Conservation (phyloP, 2,888 invertebrate species). For the Anorthoa munda region DNA sequence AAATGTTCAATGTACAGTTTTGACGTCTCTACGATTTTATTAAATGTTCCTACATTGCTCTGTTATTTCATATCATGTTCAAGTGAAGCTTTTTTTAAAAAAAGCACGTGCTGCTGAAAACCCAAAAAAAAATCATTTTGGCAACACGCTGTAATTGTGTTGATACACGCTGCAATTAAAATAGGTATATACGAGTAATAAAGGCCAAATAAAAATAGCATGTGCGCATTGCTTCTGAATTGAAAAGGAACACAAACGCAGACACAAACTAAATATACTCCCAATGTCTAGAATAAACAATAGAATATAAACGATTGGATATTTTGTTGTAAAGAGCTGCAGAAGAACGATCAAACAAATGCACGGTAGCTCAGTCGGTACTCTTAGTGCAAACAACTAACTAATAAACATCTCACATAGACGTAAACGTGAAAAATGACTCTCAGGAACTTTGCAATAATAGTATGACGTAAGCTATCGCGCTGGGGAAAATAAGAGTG, state of each 20-base stretch:
- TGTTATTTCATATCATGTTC: background rate
- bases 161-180: background rate
- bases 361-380: background rate
- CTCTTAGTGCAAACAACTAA: conserved; percentile 13
- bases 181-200: no score
- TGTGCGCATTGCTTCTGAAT: background rate
- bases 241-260: background rate
- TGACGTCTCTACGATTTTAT: no score
- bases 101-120: background rate
- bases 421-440: conserved; percentile 50
- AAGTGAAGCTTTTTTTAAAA: no score
- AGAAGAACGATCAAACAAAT: background rate
- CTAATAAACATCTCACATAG: conserved; percentile 47
- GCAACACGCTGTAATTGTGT: background rate
- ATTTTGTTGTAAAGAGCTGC: no score
- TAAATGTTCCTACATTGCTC: no score
- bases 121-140: background rate
- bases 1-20: no score
- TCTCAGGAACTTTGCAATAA: conserved; percentile 58
- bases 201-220: background rate
- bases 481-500: conserved; percentile 75
- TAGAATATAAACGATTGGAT: background rate
- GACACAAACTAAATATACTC: background rate
- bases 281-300: background rate
- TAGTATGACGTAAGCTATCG: conserved; percentile 75